These are phyloP conservation scores for Thera britannica DNA, from an alignment of 2,888 invertebrate species.

Conservation along the genomic window DNA sequence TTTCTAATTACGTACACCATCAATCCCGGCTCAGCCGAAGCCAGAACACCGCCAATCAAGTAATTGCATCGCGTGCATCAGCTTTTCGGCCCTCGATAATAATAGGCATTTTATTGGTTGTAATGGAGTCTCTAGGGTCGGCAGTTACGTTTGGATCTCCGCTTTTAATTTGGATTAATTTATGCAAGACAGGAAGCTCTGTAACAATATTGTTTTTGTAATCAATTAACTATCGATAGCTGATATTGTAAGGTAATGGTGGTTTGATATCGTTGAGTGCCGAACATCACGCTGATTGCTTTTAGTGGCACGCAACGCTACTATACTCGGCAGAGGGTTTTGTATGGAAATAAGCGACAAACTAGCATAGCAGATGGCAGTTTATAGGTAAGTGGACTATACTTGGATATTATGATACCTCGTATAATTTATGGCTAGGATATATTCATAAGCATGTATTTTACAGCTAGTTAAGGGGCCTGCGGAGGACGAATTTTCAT, in stretches of 20 bases:
- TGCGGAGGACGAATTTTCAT: too few relatives aligned
- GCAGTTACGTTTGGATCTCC: conserved; percentile 71
- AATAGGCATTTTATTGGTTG: conserved; percentile 84
- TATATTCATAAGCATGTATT: too few relatives aligned
- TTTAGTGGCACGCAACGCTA: conserved; percentile 67
- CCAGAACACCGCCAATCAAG: conserved; percentile 84
- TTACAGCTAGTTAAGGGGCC: too few relatives aligned
- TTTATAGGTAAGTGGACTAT: conserved; percentile 16
- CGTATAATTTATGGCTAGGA: too few relatives aligned
- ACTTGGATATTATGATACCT: neutral
- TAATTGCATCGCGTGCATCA: conserved; percentile 85
- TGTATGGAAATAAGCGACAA: conserved; percentile 24
- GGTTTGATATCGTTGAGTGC: conserved; percentile 73
- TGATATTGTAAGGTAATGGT: conserved; percentile 62
- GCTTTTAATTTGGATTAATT: conserved; percentile 81
- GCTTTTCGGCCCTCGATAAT: conserved; percentile 84
- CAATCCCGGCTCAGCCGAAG: conserved; percentile 76
- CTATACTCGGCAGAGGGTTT: conserved; percentile 53
- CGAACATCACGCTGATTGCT: conserved; percentile 73
- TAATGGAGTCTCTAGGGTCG: conserved; percentile 85
- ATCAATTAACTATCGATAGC: conserved; percentile 74
- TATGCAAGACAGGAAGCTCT: conserved; percentile 69
- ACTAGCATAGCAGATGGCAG: conserved; percentile 27
- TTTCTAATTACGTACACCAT: conserved; percentile 84
- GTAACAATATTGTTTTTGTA: conserved; percentile 68